Evolutionary conservation across 2,797 vertebrate species (phyloP), one percentile per base, ranked within the genome.

Genomic region (Carduelis carduelis): DNA sequence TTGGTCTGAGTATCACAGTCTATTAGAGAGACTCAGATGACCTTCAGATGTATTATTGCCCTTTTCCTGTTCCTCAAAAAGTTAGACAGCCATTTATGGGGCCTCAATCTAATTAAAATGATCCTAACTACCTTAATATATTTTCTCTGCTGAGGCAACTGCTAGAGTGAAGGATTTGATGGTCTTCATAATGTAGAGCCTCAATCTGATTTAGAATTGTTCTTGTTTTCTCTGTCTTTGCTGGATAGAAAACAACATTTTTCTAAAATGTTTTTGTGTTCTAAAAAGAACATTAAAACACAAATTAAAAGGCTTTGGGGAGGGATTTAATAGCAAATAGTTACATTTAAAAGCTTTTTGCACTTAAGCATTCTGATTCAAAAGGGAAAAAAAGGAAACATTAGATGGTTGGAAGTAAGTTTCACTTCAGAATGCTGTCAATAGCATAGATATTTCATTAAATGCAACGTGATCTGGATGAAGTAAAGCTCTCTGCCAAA

Each of bases 41-140:
- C 61, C 74, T 90, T 30, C 83, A 94, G 75, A 86, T 61, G 74
- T 89, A 81, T 94, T 94, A 92, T 3, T 88, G 75, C 71, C 86
- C 83, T 89, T 81, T 77, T 32, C 57, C 63, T 85, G 71, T 43
- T 88, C 39, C 82, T 97, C 72, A 93, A 64, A 96, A 92, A 94
- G 61, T 92, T 84, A 74, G 32, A 89, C 75, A 60, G 82, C 60
- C 89, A 87, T 75, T 44, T 83, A 86, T 8, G 24, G 53, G 43
- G 39, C 84, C 32, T 80, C 61, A 95, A 96, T 97, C 87, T 81
- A 90, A 96, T 94, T 87, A 94, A 94, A 89, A 93, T 78, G 90
- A 84, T 94, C 52, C 63, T 95, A 86, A 95, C 72, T 66, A 46
- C 27, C 66, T 88, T 95, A 76, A 93, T 86, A 85, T 69, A 44